These are phyloP conservation scores for Pristionchus japonicus DNA, from an alignment of 2,888 invertebrate species.

Conservation along the genomic window DNA sequence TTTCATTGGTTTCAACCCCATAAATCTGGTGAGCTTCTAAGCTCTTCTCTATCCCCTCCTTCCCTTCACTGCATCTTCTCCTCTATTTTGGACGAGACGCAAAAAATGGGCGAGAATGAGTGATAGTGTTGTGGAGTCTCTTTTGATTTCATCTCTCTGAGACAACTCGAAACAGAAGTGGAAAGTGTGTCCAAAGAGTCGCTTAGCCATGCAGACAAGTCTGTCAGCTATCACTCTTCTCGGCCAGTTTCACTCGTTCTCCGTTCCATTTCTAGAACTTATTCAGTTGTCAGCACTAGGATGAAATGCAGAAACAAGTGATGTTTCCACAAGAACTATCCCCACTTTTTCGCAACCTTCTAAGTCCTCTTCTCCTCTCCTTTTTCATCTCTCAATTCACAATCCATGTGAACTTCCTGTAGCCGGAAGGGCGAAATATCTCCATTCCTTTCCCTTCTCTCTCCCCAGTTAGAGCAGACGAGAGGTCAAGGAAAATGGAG, in stretches of 20 bases:
- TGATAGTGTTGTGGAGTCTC: not conserved
- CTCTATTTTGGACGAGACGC: not conserved
- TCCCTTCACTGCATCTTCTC: not conserved
- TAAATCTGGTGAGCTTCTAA: slow-evolving; percentile 16
- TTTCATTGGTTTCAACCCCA: slow-evolving; percentile 16
- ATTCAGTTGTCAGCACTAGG: too few relatives aligned
- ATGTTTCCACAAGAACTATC: not conserved
- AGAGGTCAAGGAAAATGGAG: not conserved
- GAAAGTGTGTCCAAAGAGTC: not conserved
- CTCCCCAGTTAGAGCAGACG: not conserved
- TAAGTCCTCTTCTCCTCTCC: not conserved
- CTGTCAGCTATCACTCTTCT: not conserved
- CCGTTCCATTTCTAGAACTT: not conserved
- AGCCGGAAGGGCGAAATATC: not conserved
- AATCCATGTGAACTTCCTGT: slow-evolving; percentile 36
- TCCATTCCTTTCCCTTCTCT: not conserved
- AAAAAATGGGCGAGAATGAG: not conserved
- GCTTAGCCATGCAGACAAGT: not conserved
- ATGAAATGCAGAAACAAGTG: not conserved
- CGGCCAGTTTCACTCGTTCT: not conserved
- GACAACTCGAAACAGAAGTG: not conserved
- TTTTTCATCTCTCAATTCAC: not conserved
- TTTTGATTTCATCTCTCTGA: not conserved
- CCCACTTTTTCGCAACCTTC: not conserved
- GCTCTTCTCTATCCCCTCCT: not conserved